Percentiles rank a stretch among this genome's conserved stretches.
Conservation (phyloP, 1,140 invertebrate genomes). For the Drosophila asahinai region DNA sequence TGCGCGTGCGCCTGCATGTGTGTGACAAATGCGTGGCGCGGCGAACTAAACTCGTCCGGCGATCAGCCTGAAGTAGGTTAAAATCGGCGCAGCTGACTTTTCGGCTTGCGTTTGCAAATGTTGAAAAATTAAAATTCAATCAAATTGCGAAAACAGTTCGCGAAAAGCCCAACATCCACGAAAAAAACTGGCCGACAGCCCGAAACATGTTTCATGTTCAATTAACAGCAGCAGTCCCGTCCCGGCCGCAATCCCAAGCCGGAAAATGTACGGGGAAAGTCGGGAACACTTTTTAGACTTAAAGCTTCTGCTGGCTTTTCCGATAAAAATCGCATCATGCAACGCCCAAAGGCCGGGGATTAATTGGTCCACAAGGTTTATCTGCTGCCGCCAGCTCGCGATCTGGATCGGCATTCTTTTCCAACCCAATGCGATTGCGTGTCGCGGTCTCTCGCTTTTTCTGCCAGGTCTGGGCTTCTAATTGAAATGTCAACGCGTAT, state of each 20-base stretch:
- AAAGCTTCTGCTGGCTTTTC: constrained; percentile 25
- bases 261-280: constrained; percentile 36
- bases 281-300: constrained; percentile 6
- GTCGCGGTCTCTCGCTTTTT: constrained; percentile 18
- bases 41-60: constrained; percentile 65
- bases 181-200: constrained; percentile 44
- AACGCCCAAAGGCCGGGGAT: constrained; percentile 25
- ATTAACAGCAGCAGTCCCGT: constrained; percentile 44
- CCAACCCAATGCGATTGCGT: constrained; percentile 46
- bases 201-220: constrained; percentile 60
- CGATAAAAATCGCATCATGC: constrained; percentile 39
- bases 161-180: constrained; percentile 43
- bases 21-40: constrained; percentile 64
- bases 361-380: constrained; percentile 46
- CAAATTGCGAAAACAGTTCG: constrained; percentile 64
- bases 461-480: constrained; percentile 46
- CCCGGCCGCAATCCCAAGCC: not conserved
- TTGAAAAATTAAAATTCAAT: constrained; percentile 75
- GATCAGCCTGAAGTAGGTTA: constrained; percentile 68
- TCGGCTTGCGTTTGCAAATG: constrained; percentile 60
- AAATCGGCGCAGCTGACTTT: constrained; percentile 60
- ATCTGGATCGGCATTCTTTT: constrained; percentile 54
- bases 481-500: constrained; percentile 65
- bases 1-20: constrained; percentile 57
- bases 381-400: constrained; percentile 18